Conservation (phyloP, 2,797 vertebrate genomes). For the Toxotes lorentzi region DNA sequence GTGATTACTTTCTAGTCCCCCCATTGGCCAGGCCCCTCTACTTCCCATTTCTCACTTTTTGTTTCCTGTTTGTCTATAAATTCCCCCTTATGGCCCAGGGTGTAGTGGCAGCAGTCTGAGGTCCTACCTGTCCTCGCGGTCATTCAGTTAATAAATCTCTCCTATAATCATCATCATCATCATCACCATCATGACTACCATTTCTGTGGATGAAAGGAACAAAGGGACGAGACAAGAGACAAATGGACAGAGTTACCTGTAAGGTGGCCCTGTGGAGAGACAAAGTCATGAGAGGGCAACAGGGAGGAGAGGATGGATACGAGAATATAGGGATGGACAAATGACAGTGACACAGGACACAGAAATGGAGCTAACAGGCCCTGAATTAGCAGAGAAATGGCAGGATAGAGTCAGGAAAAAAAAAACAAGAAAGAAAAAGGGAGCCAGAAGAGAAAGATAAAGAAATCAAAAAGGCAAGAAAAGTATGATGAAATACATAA, state of each 20-base stretch:
- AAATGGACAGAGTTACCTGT: constrained; percentile 88
- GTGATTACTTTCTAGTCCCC: constrained; percentile 68
- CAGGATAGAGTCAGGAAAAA: constrained; percentile 7
- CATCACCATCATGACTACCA: constrained; percentile 48
- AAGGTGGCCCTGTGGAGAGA: constrained; percentile 83
- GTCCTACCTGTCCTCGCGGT: constrained; percentile 85
- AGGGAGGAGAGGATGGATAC: constrained; percentile 34
- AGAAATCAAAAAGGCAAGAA: constrained; percentile 35
- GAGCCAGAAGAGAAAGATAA: constrained; percentile 9
- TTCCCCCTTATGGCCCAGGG: constrained; percentile 81
- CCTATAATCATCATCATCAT: constrained; percentile 57
- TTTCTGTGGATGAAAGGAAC: constrained; percentile 56
- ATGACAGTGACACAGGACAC: constrained; percentile 48
- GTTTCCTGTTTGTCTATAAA: constrained; percentile 83
- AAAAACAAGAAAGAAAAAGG: constrained; percentile 1
- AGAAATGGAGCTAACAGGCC: constrained; percentile 51
- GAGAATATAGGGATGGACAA: constrained; percentile 23
- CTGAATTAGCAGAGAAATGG: constrained; percentile 47
- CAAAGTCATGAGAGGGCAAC: constrained; percentile 54
- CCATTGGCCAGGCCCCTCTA: constrained; percentile 76
- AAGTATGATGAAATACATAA: constrained; percentile 48
- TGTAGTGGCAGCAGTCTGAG: constrained; percentile 66
- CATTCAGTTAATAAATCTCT: constrained; percentile 42
- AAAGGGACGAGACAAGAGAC: constrained; percentile 61
- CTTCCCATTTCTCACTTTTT: constrained; percentile 54